A percentile compares a stretch with the other conserved stretches of the same genome.
Conservation (phyloP, 2,888 invertebrate species). For the Nephrotoma appendiculata region DNA sequence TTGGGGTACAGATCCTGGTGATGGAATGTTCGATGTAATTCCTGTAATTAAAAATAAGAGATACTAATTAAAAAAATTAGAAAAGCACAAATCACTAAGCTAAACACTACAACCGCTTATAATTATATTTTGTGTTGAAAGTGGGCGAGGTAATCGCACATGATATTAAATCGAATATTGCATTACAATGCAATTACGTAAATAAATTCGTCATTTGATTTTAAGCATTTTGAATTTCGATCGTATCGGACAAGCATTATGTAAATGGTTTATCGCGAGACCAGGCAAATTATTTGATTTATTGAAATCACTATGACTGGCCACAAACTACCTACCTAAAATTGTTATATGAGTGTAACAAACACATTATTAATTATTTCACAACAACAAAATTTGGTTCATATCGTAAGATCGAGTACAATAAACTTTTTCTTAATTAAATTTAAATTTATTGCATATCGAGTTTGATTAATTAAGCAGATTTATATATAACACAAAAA, state of each 20-base stretch:
- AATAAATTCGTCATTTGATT: neutral
- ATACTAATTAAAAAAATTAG: neutral
- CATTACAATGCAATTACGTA: neutral
- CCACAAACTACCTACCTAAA: neutral
- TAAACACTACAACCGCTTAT: neutral
- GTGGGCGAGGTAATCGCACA: neutral
- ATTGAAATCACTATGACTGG: neutral
- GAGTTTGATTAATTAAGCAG: neutral
- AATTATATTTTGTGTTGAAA: neutral
- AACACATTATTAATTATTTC: neutral
- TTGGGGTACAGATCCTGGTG: slow-evolving; percentile 23
- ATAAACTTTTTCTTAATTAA: neutral
- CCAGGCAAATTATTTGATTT: neutral
- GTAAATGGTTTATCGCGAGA: too few species aligned
- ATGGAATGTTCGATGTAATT: slow-evolving; percentile 30
- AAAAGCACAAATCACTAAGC: neutral
- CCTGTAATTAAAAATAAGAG: slow-evolving; percentile 11
- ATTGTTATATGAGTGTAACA: neutral
- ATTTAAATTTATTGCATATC: neutral
- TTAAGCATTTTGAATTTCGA: neutral
- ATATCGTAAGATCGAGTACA: neutral
- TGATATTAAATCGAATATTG: neutral
- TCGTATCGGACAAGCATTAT: neutral
- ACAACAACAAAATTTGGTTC: neutral
- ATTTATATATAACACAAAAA: neutral